Base-by-base conservation (phyloP, 2,113 vertebrate species). In the Panurus biarmicus region DNA sequence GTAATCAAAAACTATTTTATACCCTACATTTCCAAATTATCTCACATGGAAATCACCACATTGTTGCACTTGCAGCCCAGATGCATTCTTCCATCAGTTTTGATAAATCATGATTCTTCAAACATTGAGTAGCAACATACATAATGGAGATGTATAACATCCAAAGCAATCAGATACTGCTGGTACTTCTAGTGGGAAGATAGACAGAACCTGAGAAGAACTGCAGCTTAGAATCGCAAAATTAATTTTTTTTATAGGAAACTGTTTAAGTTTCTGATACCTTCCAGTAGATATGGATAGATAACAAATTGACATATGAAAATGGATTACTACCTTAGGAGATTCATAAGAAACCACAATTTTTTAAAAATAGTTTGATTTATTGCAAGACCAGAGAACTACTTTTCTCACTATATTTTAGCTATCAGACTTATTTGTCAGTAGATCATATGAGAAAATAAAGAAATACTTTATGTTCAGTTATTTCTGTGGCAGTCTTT, bases 301-400 rank as follows among this genome's bases (percentile, higher is more conserved):
- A 10, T 61, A 72, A 65, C 21, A 83, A 54, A n/a, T 2, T 31
- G 8, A 40, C 6, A n/a, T 16, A 45, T 33, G 7, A 40, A 69
- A 76, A 80, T 61, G 29, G 54, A 28, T 25, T 38, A 28, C 10
- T 61, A 28, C 23, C 13, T 89, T 65, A 33, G 9, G 13, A 65
- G 9, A 47, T 25, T 56, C 1, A 21, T 45, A 21, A 44, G 83
- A 57, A 4, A 5, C 1, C 9, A 51, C 3, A 26, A 1, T 11
- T 66, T 70, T 66, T 12, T 0, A 23, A n/a, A 57, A 6, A 4
- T 1, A 13, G 0, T 38, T 26, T 31, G 4, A 61, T 62, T 51
- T 60, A 35, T 33, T 77, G 12, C 4, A 89, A 81, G 66, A 76
- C 1, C 18, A 26, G 3, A 17, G 21, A 60, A 20, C 2, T 45